Base-by-base conservation (phyloP, 2,888 invertebrate species). In the Pimpla rufipes region DNA sequence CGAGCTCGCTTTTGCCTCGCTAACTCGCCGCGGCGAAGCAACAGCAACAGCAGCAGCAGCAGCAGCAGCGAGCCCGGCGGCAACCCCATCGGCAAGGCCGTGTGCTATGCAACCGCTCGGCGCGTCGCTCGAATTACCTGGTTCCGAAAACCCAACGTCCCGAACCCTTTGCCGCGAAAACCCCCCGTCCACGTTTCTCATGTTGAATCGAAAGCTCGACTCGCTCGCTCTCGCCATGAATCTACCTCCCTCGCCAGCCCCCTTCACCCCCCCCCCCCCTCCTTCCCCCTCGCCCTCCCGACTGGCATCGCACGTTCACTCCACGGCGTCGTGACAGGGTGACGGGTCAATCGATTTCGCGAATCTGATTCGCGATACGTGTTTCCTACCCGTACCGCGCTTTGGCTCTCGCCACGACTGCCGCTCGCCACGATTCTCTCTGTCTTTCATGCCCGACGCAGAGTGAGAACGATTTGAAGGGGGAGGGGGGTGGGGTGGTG, bases 1-100 rank as follows among this genome's bases (percentile, higher is more conserved):
- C 89, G 85, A 87, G 84, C 88, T 50, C 71, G 80, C 78, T 84
- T 82, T 76, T 80, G 84, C 85, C 74, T 76, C 52, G 66, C 67
- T 73, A 82, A 82, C 57, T 62, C 68, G 80, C 84, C 83, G n/a
- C n/a, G 75, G 81, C 81, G 73, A 40, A 64, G 35, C 59, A 50
- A 50, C 29, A 8, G 68, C 40, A 78, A 2, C 47, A 55, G 42
- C 35, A 64, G 42, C 78, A 67, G 47, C 75, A 74, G 42, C 59
- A 35, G 45, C 68, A 75, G n/a, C 45, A 57, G 35, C n/a, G 42
- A 50, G 73, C 70, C 50, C 73, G 67, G 52, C 52, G 35, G 68
- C 73, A 80, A 80, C 55, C 77, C 78, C 81, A 75, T 57, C 68
- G 80, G 55, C 80, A 78, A 78, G 77, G 70, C 66, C 78, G 68